Percentiles rank a stretch among this genome's conserved stretches.
Conservation (phyloP, 2,797 vertebrate species). For the Notolepis coatsorum region DNA sequence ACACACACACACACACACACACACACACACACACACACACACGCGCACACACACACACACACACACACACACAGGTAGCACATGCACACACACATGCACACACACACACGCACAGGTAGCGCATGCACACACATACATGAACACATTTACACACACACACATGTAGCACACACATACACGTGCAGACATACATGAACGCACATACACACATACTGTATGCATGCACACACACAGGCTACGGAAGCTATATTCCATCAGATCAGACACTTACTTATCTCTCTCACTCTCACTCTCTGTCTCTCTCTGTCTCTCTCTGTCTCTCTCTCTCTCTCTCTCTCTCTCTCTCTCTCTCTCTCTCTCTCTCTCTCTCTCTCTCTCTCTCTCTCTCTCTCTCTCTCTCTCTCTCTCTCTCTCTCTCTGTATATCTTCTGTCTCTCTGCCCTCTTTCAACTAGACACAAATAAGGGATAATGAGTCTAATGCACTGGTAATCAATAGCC, state of each 20-base stretch:
- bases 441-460: background rate
- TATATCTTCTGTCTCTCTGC: background rate
- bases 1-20: constrained; percentile 3
- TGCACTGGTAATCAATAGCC: constrained; percentile 1
- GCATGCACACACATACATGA: background rate
- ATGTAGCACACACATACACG: background rate
- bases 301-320: constrained; percentile 1
- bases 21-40: background rate
- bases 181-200: too few species aligned
- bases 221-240: constrained; percentile 3
- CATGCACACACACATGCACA: background rate
- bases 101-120: background rate
- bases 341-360: constrained; percentile 10
- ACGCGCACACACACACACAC: background rate
- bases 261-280: constrained; percentile 1
- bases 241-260: background rate
- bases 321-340: background rate
- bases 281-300: constrained; percentile 15
- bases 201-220: constrained; percentile 14
- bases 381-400: constrained; percentile 15
- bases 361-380: constrained; percentile 3
- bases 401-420: background rate
- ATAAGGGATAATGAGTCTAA: background rate
- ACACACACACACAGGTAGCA: background rate
- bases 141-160: background rate